Conservation (phyloP, 1,140 invertebrate species). For the Drosophila equinoxialis region DNA sequence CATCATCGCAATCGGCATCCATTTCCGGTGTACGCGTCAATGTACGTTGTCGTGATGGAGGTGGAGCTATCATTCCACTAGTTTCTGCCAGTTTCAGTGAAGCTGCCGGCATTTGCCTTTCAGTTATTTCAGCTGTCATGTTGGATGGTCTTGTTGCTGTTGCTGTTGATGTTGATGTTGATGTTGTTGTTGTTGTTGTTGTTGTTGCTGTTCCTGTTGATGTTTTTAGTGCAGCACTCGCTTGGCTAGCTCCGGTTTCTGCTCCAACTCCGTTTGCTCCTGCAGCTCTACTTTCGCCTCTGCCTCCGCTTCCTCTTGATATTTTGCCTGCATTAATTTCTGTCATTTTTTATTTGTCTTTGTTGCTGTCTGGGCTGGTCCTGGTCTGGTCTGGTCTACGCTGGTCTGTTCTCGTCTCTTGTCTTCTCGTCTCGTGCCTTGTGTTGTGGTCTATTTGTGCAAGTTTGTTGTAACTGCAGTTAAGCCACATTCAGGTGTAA, state of each 20-base stretch:
- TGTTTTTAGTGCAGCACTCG: constrained; percentile 4
- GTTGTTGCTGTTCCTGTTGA: neutral
- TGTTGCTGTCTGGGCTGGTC: neutral
- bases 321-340: constrained; percentile 48
- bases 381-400: neutral
- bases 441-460: constrained; percentile 1
- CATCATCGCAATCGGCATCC: constrained; percentile 65
- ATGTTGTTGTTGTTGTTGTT: neutral
- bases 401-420: neutral
- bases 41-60: constrained; percentile 57
- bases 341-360: constrained; percentile 48
- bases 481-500: neutral
- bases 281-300: too few relatives aligned
- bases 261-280: neutral
- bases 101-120: neutral
- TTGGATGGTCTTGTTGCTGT: constrained; percentile 3
- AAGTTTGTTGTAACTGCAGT: constrained; percentile 8
- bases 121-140: constrained; percentile 9
- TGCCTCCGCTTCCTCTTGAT: neutral
- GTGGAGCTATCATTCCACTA: constrained; percentile 24
- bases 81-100: neutral
- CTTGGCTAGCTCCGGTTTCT: neutral
- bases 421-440: constrained; percentile 6
- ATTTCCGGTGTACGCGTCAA: constrained; percentile 64
- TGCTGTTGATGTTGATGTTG: neutral